These are phyloP conservation scores for Phataginus tricuspis DNA, from an alignment of 2,797 vertebrate species.

Conservation along the genomic window DNA sequence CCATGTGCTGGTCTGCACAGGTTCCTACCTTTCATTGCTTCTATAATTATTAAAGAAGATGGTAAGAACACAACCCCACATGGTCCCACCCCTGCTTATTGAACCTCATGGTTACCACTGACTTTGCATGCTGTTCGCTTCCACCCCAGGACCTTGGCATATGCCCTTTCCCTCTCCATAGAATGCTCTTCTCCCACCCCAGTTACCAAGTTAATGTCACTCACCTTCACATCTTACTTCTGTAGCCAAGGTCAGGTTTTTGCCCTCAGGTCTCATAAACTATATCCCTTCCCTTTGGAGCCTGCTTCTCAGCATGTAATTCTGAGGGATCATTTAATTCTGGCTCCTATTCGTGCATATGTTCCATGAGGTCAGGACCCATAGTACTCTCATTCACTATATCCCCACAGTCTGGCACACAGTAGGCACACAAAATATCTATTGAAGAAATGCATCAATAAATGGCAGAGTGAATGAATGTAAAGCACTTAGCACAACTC, in stretches of 20 bases:
- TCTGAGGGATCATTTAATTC: not conserved
- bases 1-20: rapidly evolving
- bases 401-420: not conserved
- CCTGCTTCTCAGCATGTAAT: not conserved
- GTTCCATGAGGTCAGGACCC: not conserved
- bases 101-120: not conserved
- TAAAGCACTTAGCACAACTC: not conserved
- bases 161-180: not conserved
- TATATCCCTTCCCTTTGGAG: not conserved
- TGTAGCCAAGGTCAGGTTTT: not conserved
- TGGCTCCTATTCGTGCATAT: not conserved
- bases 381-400: not conserved
- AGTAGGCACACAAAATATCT: not conserved
- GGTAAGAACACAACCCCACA: not conserved
- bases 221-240: not conserved
- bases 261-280: not conserved
- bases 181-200: not conserved
- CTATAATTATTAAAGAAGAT: not conserved
- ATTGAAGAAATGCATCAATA: not conserved
- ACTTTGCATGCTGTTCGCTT: not conserved
- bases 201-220: not conserved
- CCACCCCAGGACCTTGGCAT: not conserved
- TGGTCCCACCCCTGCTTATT: not conserved
- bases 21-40: not conserved
- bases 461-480: not conserved